Evolutionary conservation across 1,140 invertebrate genomes (phyloP).

Genomic region (Galendromus occidentalis): DNA sequence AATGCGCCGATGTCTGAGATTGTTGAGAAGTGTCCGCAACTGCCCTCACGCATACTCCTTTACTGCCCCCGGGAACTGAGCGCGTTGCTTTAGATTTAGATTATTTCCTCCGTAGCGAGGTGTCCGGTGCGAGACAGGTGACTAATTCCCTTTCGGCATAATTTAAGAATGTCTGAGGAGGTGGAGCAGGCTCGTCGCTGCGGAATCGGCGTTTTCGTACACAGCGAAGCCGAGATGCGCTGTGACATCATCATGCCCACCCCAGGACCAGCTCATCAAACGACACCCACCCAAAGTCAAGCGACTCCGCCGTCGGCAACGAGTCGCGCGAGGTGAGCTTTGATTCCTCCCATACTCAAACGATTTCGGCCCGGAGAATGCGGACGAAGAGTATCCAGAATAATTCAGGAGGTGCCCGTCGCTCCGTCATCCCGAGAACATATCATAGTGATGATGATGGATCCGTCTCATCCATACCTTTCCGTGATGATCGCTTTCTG

Average conservation of each 20-base stretch:
- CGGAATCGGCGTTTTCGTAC: background rate
- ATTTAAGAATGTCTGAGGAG: background rate
- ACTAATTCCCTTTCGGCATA: too few species aligned
- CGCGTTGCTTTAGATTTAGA: too few species aligned
- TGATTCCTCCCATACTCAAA: background rate
- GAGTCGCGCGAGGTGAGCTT: background rate
- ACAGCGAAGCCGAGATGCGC: slow-evolving; percentile 6
- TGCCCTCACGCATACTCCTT: too few species aligned
- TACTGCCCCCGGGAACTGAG: too few species aligned
- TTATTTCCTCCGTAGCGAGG: too few species aligned
- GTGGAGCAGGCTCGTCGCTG: slow-evolving; percentile 7
- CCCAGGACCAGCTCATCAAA: background rate
- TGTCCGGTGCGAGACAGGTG: too few species aligned
- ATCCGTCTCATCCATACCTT: background rate
- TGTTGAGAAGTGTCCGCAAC: too few species aligned
- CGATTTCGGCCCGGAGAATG: background rate
- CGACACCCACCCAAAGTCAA: background rate
- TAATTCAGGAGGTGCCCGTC: too few species aligned
- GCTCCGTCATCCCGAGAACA: too few species aligned
- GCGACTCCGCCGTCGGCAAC: background rate
- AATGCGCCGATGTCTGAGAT: too few species aligned
- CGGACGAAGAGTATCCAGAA: background rate
- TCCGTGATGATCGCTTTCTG: background rate
- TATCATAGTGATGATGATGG: background rate
- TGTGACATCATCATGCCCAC: slow-evolving; percentile 4